Conservation (phyloP, 2,888 invertebrate species). For the Ellobium chinense region DNA sequence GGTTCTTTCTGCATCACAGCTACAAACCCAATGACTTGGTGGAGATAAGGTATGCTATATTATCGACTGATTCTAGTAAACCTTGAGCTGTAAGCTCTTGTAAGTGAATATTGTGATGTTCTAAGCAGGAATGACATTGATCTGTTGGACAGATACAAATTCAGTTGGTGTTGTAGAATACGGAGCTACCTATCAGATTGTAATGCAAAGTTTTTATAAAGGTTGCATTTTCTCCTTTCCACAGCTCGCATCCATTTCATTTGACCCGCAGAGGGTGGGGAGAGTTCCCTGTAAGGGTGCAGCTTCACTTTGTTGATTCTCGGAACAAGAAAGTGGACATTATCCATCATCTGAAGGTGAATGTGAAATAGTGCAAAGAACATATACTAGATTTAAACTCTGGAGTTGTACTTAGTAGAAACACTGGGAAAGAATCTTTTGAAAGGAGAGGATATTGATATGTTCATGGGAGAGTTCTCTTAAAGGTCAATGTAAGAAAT, state of each 20-base stretch:
- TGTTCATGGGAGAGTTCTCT: too few species aligned
- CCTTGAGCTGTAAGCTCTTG: too few species aligned
- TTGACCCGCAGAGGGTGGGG: conserved; percentile 93
- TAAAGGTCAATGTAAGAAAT: too few species aligned
- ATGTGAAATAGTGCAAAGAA: neutral
- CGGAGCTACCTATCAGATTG: neutral
- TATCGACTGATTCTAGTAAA: too few species aligned
- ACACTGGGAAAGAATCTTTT: too few species aligned
- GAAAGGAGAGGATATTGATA: too few species aligned
- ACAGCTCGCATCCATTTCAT: conserved; percentile 89
- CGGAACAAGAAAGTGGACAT: conserved; percentile 89
- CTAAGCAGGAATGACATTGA: too few species aligned
- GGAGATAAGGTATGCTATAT: conserved; percentile 87
- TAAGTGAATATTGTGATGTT: neutral
- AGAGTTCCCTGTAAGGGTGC: conserved; percentile 91
- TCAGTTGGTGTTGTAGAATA: neutral
- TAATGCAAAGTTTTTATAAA: neutral
- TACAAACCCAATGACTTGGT: conserved; percentile 92
- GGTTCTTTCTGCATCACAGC: conserved; percentile 90
- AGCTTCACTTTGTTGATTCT: conserved; percentile 87
- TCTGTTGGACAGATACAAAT: too few species aligned
- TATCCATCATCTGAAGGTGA: conserved; percentile 83
- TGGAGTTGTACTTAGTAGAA: too few species aligned
- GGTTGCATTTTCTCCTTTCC: conserved; percentile 57
- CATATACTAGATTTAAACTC: too few species aligned